phyloP scores from a whole-genome alignment of 1,140 invertebrate species.

The Bicyclus anynana region DNA sequence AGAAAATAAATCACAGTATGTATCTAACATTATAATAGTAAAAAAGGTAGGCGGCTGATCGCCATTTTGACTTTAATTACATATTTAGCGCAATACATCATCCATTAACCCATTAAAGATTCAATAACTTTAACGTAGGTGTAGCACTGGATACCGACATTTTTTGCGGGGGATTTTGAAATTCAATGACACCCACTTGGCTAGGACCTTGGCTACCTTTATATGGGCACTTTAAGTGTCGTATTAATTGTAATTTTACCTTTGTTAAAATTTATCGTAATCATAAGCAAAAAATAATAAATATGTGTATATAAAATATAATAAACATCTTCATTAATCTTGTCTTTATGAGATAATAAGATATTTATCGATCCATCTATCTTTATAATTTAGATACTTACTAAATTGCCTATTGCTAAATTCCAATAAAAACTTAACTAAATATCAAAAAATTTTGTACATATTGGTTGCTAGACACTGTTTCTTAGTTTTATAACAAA shows the following conservation, averaged over 20 bases:
- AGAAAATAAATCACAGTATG: background rate
- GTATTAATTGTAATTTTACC: slow-evolving; percentile 35
- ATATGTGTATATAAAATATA: background rate
- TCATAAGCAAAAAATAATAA: background rate
- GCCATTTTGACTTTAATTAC: slow-evolving; percentile 11
- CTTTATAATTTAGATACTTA: no score
- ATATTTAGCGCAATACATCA: slow-evolving; percentile 28
- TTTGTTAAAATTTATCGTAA: slow-evolving; percentile 8
- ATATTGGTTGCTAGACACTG: no score
- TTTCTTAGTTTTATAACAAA: no score
- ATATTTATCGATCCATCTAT: no score
- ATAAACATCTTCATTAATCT: no score
- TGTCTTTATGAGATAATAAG: no score
- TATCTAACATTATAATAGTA: no score
- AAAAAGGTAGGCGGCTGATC: slow-evolving; percentile 6
- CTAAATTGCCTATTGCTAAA: no score
- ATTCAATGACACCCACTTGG: slow-evolving; percentile 45
- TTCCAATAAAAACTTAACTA: no score
- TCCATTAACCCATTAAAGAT: slow-evolving; percentile 23
- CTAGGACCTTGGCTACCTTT: slow-evolving; percentile 44
- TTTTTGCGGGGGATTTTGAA: slow-evolving; percentile 43
- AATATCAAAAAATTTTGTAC: no score
- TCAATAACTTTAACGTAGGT: slow-evolving; percentile 36
- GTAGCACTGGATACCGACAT: slow-evolving; percentile 27
- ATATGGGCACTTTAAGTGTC: slow-evolving; percentile 44